Evolutionary conservation across 2,888 invertebrate species (phyloP).

Genomic region (Thymelicus acteon): DNA sequence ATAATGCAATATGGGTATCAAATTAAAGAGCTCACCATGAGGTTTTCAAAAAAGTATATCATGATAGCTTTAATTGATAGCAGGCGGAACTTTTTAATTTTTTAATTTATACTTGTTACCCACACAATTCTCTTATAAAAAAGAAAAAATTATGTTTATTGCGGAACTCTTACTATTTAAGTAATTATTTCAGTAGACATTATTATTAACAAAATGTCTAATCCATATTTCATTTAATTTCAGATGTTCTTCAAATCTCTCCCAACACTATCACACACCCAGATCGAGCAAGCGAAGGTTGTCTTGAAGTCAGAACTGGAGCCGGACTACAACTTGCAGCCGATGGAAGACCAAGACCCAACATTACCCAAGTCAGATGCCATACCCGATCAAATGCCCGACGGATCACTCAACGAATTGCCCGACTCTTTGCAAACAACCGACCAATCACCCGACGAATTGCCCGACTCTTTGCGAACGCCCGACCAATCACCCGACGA

Average conservation of each 20-base stretch:
- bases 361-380: not conserved
- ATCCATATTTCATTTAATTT: conserved; percentile 27
- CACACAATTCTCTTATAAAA: too few species aligned
- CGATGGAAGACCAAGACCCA: not conserved
- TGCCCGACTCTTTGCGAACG: not conserved
- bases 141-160: too few species aligned
- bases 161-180: too few species aligned
- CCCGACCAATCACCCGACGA: not conserved
- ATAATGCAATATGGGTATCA: too few species aligned
- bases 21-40: too few species aligned
- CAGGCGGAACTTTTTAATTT: too few species aligned
- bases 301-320: conserved; percentile 50
- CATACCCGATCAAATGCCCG: not conserved
- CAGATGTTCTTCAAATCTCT: conserved; percentile 74
- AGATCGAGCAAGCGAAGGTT: conserved; percentile 59
- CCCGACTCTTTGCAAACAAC: too few species aligned
- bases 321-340: conserved; percentile 8
- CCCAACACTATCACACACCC: conserved; percentile 60
- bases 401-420: not conserved
- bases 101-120: too few species aligned
- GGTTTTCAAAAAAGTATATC: too few species aligned
- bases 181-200: too few species aligned
- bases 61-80: too few species aligned
- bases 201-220: too few species aligned
- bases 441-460: not conserved